Percentiles rank a stretch among this genome's conserved stretches.
These are phyloP conservation scores for Sebastes reedi DNA, from an alignment of 2,797 vertebrate genomes.

Conservation along the genomic window DNA sequence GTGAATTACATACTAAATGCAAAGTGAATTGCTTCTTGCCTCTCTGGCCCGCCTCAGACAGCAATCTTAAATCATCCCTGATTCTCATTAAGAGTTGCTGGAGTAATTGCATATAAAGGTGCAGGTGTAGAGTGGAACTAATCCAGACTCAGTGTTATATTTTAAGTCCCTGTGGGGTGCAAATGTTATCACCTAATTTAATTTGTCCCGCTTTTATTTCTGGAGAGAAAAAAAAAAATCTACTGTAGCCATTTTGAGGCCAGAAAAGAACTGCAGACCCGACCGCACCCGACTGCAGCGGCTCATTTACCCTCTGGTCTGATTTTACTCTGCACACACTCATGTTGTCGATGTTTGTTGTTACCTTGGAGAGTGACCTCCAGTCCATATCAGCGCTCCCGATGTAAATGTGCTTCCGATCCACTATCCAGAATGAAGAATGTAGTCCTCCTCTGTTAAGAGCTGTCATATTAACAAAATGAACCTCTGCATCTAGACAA, in stretches of 20 bases:
- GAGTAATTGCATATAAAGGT: conserved; percentile 3
- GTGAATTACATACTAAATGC: conserved; percentile 47
- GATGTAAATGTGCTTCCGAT: conserved; percentile 91
- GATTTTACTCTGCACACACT: not conserved
- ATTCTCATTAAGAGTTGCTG: conserved; percentile 4
- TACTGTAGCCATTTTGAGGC: not conserved
- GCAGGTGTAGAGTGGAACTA: conserved; percentile 1
- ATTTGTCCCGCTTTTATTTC: conserved; percentile 11
- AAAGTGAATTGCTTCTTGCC: conserved; percentile 37
- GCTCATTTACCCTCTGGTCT: not conserved
- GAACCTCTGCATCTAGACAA: conserved; percentile 85
- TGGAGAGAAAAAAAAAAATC: not conserved
- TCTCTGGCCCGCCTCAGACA: conserved; percentile 15
- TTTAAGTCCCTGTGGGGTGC: not conserved
- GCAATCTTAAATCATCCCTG: conserved; percentile 25
- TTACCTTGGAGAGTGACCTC: conserved; percentile 92
- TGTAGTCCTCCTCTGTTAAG: conserved; percentile 89
- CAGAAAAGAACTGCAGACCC: not conserved
- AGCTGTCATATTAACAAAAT: conserved; percentile 90
- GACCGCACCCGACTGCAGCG: not conserved
- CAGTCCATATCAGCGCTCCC: conserved; percentile 92
- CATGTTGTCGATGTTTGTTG: conserved; percentile 10
- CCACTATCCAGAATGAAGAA: conserved; percentile 95
- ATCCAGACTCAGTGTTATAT: conserved; percentile 9
- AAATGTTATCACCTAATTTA: conserved; percentile 47